Conservation (phyloP, 2,888 invertebrate genomes). For the Melinopterus prodromus region DNA sequence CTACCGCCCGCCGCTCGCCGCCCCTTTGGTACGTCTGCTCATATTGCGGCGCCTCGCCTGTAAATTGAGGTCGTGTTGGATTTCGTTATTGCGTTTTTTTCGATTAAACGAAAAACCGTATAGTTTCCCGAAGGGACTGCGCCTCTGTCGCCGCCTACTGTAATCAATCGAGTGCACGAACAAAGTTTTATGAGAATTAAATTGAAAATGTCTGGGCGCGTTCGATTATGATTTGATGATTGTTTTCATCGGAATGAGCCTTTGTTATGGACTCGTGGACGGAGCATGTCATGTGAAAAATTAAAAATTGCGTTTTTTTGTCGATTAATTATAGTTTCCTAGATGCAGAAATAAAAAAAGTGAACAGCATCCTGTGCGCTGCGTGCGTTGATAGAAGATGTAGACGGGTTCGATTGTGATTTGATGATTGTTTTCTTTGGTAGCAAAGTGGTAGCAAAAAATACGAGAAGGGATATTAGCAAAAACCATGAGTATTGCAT, state of each 20-base stretch:
- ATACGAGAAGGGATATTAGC: too few relatives aligned
- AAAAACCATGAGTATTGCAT: too few relatives aligned
- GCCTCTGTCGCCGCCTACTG: neutral
- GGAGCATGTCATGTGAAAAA: too few relatives aligned
- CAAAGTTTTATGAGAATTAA: neutral
- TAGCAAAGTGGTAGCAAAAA: too few relatives aligned
- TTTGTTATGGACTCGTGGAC: too few relatives aligned
- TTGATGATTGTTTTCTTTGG: neutral
- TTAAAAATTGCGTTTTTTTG: too few relatives aligned
- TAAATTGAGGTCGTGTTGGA: neutral
- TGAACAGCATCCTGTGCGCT: too few relatives aligned
- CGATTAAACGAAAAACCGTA: neutral
- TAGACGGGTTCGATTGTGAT: neutral
- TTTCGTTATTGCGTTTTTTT: conserved; percentile 4
- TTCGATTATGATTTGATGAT: conserved; percentile 4
- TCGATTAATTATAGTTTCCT: too few relatives aligned
- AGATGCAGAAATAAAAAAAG: too few relatives aligned
- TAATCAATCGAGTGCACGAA: neutral
- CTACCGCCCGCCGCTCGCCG: neutral
- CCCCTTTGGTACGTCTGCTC: neutral
- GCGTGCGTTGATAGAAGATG: too few relatives aligned
- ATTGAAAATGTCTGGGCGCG: neutral
- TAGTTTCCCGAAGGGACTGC: neutral
- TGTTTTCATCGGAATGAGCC: neutral
- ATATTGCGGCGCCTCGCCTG: neutral